Conservation (phyloP, 2,888 invertebrate species). For the Drosophila phalerata region DNA sequence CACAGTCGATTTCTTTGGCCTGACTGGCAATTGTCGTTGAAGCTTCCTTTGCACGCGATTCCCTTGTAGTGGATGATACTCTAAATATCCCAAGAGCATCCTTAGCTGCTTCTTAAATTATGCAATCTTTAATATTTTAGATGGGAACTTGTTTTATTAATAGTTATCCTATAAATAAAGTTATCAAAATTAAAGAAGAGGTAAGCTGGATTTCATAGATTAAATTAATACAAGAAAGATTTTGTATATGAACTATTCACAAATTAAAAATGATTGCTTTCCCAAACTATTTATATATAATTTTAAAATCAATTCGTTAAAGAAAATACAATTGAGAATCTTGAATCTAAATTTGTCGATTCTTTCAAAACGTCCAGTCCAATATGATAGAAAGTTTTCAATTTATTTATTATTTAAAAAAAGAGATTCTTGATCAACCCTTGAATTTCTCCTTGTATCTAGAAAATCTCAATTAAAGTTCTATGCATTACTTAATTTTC, state of each 20-base stretch:
- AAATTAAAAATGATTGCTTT: not conserved
- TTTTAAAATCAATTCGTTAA: not conserved
- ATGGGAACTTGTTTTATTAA: not conserved
- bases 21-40: slow-evolving; percentile 68
- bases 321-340: not conserved
- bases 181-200: not conserved
- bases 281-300: not conserved
- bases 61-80: slow-evolving; percentile 41
- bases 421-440: too few species aligned
- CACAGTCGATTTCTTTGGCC: slow-evolving; percentile 72
- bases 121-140: not conserved
- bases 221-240: not conserved
- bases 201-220: not conserved
- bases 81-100: not conserved
- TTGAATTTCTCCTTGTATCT: too few species aligned
- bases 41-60: slow-evolving; percentile 59
- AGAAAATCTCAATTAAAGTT: not conserved
- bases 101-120: not conserved
- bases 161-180: not conserved
- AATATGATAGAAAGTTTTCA: too few species aligned
- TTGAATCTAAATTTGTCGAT: too few species aligned
- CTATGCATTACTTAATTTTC: not conserved
- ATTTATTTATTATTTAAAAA: too few species aligned
- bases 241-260: not conserved
- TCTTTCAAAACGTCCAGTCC: too few species aligned